These are phyloP conservation scores for Yoshiicerus persimilis DNA, from an alignment of 1,140 invertebrate species.

Conservation along the genomic window DNA sequence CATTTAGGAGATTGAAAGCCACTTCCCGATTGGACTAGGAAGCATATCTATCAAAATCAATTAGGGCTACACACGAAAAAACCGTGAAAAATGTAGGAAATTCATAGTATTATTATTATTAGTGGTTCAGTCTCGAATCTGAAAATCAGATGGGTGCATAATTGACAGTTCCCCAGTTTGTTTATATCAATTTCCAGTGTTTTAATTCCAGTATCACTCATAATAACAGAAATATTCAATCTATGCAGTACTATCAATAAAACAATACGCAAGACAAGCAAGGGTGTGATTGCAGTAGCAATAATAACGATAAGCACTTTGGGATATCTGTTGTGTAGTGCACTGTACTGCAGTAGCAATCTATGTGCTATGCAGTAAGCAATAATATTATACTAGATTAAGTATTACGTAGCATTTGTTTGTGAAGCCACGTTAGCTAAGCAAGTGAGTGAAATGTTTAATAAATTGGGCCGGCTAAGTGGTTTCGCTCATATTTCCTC, in stretches of 20 bases:
- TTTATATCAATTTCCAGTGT: neutral
- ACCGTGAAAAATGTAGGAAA: neutral
- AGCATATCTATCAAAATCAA: neutral
- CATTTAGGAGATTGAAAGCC: neutral
- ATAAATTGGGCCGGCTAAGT: neutral
- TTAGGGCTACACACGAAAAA: neutral
- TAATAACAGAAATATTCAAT: too few species aligned
- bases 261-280: too few species aligned
- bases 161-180: neutral
- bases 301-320: neutral
- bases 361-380: neutral
- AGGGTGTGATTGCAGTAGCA: neutral
- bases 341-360: neutral
- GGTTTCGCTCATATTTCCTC: neutral
- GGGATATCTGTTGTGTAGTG: neutral
- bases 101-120: neutral
- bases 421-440: too few species aligned
- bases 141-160: neutral
- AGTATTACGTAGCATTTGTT: too few species aligned
- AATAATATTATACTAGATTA: neutral
- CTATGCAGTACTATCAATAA: neutral
- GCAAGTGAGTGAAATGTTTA: neutral
- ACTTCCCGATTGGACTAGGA: neutral
- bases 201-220: neutral
- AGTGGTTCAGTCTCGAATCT: too few species aligned